Base-by-base conservation (phyloP, 2,113 vertebrate genomes). In the Catharus bicknelli region DNA sequence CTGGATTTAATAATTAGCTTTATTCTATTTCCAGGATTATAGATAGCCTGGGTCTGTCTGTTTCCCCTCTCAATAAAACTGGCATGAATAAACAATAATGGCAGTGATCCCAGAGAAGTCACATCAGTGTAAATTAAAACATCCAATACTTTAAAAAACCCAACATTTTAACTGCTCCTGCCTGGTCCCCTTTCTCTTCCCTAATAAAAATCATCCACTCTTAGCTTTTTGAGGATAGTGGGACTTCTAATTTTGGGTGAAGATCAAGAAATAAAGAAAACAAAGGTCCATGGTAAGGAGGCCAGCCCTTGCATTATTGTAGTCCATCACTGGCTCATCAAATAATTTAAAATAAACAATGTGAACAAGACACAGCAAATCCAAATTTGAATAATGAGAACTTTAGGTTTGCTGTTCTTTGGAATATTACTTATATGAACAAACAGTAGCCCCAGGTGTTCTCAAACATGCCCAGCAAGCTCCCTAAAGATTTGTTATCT, bases 301-400 rank as follows among this genome's bases (percentile, higher is more conserved):
- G 70, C n/a, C 27, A 94, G 75, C 11, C 16, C 21, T 70, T 66
- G 38, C 51, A 85, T 87, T 94, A 89, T 85, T 21, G 27, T 27
- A 73, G 51, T 9, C 30, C 21, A 48, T 91, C 40, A 67, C 43
- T 30, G 47, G 55, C 43, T 87, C 36, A 77, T 43, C n/a, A 82
- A 96, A 73, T 74, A 77, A 30, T 77, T 62, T 73, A 22, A 95
- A 92, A 86, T 53, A 92, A 95, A 79, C 78, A 83, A 79, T 19
- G 55, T 50, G 69, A 93, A 62, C 16, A 76, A 88, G 69, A 86
- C 50, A 84, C 16, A 67, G 36, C 45, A 81, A 92, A 61, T 11
- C 7, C 47, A 74, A n/a, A 90, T 83, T 80, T 85, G 34, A 90
- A 88, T 83, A 87, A 76, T 67, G 43, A 90, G n/a, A 86, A 73